Evolutionary conservation across 2,113 vertebrate genomes (phyloP), one percentile per base, ranked within the genome.

Genomic region (Gallinago paraguaiae): DNA sequence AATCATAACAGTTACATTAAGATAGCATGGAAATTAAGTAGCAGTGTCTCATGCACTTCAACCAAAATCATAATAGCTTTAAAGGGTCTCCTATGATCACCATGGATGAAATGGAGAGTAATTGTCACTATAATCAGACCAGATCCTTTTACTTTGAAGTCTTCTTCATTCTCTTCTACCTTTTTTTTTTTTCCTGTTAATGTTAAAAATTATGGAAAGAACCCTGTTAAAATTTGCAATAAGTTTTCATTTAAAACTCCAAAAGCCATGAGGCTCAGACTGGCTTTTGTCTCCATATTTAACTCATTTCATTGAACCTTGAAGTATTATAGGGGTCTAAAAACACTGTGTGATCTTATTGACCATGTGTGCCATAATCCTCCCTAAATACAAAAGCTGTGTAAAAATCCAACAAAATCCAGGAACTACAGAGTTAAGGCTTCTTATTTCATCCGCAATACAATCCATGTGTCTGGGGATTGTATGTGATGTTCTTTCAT

Each of bases 1-100:
- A 96, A 95, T 86, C 86, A 82, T 96, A 97, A 95, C 77, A 82
- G 60, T 77, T 94, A 84, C 65, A 96, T 97, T 97, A 96, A 95
- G 83, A 88, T 94, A 84, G 93, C 94, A 93, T 76, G 71, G 50
- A 97, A 97, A 96, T 97, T 96, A 95, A 90, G 89, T 91, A 88
- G 28, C 82, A 96, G 46, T 56, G 53, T 93, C 91, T 82, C 86
- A 82, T 95, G 74, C 27, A 92, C 82, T 96, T 92, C 82, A 94
- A 54, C 10, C 65, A 88, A 96, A 95, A 86, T 95, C 70, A 54
- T 96, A 95, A 97, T 85, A 91, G 93, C 31, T 88, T 37, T 94
- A 54, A 92, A 82, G 30, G 37, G 65, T 86, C 74, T 96, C 63
- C 70, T 91, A 68, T 83, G 72, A 85, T 93, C 61, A 91, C 75